A percentile compares a stretch with the other conserved stretches of the same genome.
Evolutionary conservation across 2,888 invertebrate genomes (phyloP).

Genomic region (Mayetiola destructor): DNA sequence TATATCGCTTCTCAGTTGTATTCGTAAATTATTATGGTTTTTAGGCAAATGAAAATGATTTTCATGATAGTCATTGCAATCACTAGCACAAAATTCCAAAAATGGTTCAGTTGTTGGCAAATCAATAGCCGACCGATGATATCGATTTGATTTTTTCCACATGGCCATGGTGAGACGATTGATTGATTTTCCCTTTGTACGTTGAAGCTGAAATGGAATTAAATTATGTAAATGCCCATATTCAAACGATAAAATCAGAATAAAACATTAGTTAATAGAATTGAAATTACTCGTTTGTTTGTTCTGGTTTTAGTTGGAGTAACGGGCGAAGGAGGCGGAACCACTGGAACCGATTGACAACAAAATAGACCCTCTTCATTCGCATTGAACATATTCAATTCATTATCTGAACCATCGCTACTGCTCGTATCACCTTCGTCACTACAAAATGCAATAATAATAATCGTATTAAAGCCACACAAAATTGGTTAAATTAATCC

Average conservation of each 20-base stretch:
- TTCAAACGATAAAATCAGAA: no score
- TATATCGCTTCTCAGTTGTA: conserved; percentile 27
- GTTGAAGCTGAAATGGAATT: not conserved
- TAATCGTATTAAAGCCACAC: not conserved
- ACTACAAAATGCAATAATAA: conserved; percentile 26
- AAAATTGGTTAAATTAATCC: not conserved
- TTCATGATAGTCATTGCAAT: conserved; percentile 41
- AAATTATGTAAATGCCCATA: not conserved
- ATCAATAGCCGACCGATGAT: conserved; percentile 30
- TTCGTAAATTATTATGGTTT: conserved; percentile 24
- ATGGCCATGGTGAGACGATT: not conserved
- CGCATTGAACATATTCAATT: conserved; percentile 33
- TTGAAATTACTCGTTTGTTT: not conserved
- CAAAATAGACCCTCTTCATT: conserved; percentile 34
- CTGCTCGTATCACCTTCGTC: conserved; percentile 68
- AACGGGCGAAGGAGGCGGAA: conserved; percentile 59
- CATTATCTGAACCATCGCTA: conserved; percentile 54
- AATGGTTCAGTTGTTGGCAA: conserved; percentile 52
- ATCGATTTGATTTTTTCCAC: conserved; percentile 6
- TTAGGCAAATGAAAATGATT: conserved; percentile 17
- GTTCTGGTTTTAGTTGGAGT: conserved; percentile 27
- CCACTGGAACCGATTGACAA: conserved; percentile 35
- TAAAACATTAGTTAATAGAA: not conserved
- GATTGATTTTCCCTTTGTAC: not conserved
- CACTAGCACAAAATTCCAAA: conserved; percentile 39